Conservation (phyloP, 1,140 invertebrate species). For the Lepidurus apus region DNA sequence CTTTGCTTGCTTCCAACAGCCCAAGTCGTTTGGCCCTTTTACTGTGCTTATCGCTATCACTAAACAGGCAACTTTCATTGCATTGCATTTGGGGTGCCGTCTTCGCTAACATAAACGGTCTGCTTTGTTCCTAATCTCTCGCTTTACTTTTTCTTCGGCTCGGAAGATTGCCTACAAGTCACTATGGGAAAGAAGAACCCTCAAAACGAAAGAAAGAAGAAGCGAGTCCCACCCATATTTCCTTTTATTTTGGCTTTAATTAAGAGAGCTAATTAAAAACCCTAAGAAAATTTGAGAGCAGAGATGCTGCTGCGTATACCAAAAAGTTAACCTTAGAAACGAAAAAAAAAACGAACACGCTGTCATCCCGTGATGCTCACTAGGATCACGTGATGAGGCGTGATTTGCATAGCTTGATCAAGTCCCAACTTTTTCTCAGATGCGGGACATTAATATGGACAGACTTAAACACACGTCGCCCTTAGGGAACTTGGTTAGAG, state of each 20-base stretch:
- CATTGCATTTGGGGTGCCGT: slow-evolving; percentile 26
- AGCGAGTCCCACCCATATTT: neutral
- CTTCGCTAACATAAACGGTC: neutral
- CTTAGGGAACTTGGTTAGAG: neutral
- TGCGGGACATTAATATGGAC: neutral
- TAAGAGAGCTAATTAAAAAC: neutral
- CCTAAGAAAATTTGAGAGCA: neutral
- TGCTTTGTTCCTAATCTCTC: slow-evolving; percentile 9
- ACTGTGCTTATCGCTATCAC: slow-evolving; percentile 26
- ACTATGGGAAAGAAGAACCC: no score
- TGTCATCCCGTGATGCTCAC: neutral
- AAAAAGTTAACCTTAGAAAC: neutral
- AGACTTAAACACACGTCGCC: neutral
- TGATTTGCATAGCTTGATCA: slow-evolving; percentile 19
- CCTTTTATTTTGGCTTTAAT: neutral
- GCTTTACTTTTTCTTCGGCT: neutral
- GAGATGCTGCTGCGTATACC: neutral
- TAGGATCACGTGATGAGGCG: neutral
- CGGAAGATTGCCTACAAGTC: neutral
- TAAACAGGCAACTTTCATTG: neutral
- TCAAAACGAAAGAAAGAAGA: neutral
- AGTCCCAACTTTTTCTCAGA: neutral
- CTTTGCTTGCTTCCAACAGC: slow-evolving; percentile 37
- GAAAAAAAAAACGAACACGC: neutral
- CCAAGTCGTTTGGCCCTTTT: slow-evolving; percentile 35